These are phyloP conservation scores for Fistularia commersonii DNA, from an alignment of 2,797 vertebrate species.

Conservation along the genomic window DNA sequence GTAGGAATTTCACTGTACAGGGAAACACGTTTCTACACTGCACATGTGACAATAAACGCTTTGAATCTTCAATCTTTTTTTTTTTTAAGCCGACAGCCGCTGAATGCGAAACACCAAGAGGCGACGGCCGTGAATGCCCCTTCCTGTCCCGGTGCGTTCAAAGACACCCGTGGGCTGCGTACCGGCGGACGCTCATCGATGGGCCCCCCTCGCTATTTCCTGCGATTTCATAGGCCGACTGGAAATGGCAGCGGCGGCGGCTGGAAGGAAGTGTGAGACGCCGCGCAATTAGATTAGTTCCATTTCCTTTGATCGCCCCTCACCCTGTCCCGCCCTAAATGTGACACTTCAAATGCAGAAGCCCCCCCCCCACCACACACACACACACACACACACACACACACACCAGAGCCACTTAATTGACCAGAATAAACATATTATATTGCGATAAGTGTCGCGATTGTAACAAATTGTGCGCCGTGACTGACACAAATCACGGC, in stretches of 20 bases:
- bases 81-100: too few relatives aligned
- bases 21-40: too few relatives aligned
- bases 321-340: slow-evolving; percentile 58
- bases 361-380: slow-evolving; percentile 58
- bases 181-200: slow-evolving; percentile 21
- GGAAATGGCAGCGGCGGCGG: slow-evolving; percentile 26
- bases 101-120: too few relatives aligned
- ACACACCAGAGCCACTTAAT: slow-evolving; percentile 74
- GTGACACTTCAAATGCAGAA: slow-evolving; percentile 68
- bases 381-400: too few relatives aligned
- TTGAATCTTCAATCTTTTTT: too few relatives aligned
- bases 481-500: slow-evolving; percentile 78
- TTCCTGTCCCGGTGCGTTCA: too few relatives aligned
- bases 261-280: slow-evolving; percentile 47
- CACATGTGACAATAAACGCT: too few relatives aligned
- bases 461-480: slow-evolving; percentile 75
- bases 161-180: too few relatives aligned
- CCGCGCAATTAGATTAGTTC: slow-evolving; percentile 73
- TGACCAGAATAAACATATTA: slow-evolving; percentile 81
- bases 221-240: slow-evolving; percentile 45
- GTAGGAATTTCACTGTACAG: too few relatives aligned
- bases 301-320: slow-evolving; percentile 69
- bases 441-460: slow-evolving; percentile 75
- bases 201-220: slow-evolving; percentile 14
- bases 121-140: too few relatives aligned